Percentiles rank a stretch among this genome's conserved stretches.
These are phyloP conservation scores for Propithecus coquereli DNA, from an alignment of 2,113 vertebrate species.

Conservation along the genomic window DNA sequence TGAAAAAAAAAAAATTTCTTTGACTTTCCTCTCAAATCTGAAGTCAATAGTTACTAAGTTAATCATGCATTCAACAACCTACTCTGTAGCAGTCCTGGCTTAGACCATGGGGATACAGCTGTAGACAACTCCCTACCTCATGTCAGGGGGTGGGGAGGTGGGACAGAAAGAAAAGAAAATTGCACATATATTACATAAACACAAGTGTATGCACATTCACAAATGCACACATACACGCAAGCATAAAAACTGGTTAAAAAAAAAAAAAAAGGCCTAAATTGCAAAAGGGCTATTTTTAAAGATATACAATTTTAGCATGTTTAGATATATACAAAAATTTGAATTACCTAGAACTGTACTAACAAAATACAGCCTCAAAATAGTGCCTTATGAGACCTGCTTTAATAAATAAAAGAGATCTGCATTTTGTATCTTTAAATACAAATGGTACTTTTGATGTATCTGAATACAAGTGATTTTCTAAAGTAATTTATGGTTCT, in stretches of 20 bases:
- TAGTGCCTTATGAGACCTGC: neutral
- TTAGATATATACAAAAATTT: neutral
- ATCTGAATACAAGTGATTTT: neutral
- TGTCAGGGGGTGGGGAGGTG: accelerated
- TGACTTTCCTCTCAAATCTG: neutral
- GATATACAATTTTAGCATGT: neutral
- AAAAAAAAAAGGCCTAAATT: neutral
- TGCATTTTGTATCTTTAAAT: neutral
- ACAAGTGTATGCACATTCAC: neutral
- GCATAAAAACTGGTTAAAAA: neutral
- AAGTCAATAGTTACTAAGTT: neutral
- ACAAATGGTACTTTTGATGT: neutral
- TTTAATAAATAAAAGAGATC: neutral
- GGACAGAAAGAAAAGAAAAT: neutral
- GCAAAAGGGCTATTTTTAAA: neutral
- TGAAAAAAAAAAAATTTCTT: neutral
- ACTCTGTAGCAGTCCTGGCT: neutral
- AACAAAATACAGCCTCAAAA: neutral
- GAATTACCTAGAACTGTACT: neutral
- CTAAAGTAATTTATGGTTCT: neutral
- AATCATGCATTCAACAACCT: neutral
- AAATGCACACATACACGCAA: neutral
- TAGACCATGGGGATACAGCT: neutral
- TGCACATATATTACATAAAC: neutral
- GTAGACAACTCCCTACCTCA: neutral